Evolutionary conservation across 2,113 vertebrate species (phyloP).

Genomic region (Delphinapterus leucas): DNA sequence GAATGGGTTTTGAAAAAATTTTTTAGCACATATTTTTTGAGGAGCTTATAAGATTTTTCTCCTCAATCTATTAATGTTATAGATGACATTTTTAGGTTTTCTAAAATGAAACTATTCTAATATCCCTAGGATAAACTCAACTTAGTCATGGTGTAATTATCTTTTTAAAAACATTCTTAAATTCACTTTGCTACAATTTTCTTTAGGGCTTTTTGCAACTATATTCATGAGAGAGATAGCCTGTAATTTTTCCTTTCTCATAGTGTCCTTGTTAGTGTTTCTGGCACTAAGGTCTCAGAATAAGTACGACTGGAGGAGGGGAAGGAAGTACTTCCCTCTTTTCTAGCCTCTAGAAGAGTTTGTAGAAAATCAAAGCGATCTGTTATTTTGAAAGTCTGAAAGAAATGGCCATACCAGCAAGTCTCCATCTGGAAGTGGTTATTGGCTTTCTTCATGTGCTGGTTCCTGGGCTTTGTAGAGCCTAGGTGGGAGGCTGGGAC

Average conservation of each 20-base stretch:
- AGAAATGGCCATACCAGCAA: background rate
- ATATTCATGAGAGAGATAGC: background rate
- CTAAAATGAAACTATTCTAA: background rate
- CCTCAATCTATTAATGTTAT: background rate
- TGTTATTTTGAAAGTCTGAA: constrained; percentile 1
- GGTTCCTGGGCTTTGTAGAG: background rate
- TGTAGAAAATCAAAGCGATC: background rate
- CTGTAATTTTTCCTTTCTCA: background rate
- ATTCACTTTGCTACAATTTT: background rate
- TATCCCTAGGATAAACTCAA: background rate
- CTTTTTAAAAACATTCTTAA: background rate
- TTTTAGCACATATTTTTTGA: background rate
- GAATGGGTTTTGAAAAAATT: background rate
- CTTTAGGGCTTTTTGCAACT: background rate
- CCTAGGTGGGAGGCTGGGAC: background rate
- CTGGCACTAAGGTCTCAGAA: background rate
- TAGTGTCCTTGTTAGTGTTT: background rate
- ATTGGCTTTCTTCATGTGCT: background rate
- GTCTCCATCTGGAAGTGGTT: background rate
- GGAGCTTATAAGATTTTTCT: background rate
- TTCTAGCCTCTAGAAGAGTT: background rate
- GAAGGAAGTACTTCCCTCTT: background rate
- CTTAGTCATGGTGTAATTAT: background rate
- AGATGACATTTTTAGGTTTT: background rate
- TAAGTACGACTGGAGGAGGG: background rate